Evolutionary conservation across 2,888 invertebrate species (phyloP).

Genomic region (Cantharis rustica): DNA sequence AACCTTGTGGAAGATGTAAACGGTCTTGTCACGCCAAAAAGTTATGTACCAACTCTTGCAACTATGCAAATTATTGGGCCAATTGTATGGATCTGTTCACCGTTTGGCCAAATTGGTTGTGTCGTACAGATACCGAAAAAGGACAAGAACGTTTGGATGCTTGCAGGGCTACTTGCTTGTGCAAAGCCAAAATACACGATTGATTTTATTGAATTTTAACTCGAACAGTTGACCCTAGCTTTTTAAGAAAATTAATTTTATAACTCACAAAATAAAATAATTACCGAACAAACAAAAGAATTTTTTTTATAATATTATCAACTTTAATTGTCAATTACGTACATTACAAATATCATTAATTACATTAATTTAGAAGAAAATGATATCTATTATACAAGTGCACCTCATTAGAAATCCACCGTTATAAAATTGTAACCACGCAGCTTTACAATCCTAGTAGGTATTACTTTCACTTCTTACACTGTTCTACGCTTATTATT

Average conservation of each 20-base stretch:
- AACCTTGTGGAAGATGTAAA: slow-evolving; percentile 69
- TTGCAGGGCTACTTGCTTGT: slow-evolving; percentile 77
- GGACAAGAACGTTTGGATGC: slow-evolving; percentile 61
- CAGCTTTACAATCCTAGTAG: background rate
- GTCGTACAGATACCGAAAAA: slow-evolving; percentile 58
- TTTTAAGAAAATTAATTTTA: background rate
- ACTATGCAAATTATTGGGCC: slow-evolving; percentile 69
- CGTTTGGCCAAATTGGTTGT: slow-evolving; percentile 66
- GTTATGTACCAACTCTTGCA: slow-evolving; percentile 77
- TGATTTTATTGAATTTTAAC: slow-evolving; percentile 24
- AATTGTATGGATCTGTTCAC: slow-evolving; percentile 71
- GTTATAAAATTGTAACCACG: background rate
- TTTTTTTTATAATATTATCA: background rate
- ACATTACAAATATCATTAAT: background rate
- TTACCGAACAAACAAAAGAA: background rate
- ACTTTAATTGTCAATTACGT: background rate
- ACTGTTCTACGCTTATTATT: background rate
- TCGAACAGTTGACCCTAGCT: background rate
- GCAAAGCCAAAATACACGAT: slow-evolving; percentile 62
- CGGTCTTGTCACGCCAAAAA: slow-evolving; percentile 65
- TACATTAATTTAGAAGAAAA: background rate
- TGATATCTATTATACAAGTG: background rate
- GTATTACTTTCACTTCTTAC: background rate
- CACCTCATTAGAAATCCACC: background rate
- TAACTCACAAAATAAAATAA: background rate